These are phyloP conservation scores for Ceratoteleas bidentatus DNA, from an alignment of 1,140 invertebrate species.

Conservation along the genomic window DNA sequence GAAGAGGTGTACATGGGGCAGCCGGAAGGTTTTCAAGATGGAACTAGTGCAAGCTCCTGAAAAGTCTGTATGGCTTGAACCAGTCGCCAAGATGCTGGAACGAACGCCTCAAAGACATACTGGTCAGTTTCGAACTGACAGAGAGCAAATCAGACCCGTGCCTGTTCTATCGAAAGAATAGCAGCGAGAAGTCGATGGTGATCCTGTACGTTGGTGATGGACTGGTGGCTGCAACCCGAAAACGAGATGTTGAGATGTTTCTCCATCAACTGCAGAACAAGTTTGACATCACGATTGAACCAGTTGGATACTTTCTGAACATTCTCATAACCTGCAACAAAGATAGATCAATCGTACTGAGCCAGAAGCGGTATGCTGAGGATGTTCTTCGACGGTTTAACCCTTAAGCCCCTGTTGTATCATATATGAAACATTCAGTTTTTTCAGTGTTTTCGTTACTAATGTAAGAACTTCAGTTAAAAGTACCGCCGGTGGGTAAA, in stretches of 20 bases:
- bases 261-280: slow-evolving; percentile 4
- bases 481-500: too few species aligned
- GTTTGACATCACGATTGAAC: slow-evolving; percentile 31
- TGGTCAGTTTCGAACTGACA: not conserved
- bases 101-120: not conserved
- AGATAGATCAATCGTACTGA: slow-evolving; percentile 40
- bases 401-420: too few species aligned
- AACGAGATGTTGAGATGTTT: slow-evolving; percentile 23
- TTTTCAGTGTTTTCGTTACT: too few species aligned
- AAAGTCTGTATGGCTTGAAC: slow-evolving; percentile 4
- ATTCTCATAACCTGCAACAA: slow-evolving; percentile 16
- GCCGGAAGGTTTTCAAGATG: not conserved
- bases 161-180: slow-evolving; percentile 18
- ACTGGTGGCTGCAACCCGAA: slow-evolving; percentile 23
- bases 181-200: slow-evolving; percentile 16
- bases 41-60: not conserved
- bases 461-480: too few species aligned
- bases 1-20: not conserved
- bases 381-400: slow-evolving; percentile 18
- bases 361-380: slow-evolving; percentile 16
- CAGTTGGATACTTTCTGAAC: slow-evolving; percentile 36
- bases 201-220: slow-evolving; percentile 46
- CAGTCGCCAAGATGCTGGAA: not conserved
- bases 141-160: not conserved
- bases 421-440: too few species aligned